These are phyloP conservation scores for Valencia hispanica DNA, from an alignment of 2,797 vertebrate genomes.

Conservation along the genomic window DNA sequence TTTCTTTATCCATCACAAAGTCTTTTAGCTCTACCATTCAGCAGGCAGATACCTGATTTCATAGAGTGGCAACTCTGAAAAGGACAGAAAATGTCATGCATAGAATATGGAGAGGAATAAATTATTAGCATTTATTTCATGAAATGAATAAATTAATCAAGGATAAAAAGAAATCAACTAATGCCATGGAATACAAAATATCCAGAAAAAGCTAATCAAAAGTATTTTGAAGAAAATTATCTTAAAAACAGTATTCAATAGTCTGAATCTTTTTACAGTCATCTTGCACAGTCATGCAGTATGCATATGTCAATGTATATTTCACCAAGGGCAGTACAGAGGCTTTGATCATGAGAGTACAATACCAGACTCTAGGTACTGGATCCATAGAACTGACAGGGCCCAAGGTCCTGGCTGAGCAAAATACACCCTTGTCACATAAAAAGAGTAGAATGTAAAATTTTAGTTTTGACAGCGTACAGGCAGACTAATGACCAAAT, in stretches of 20 bases:
- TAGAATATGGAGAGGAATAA: slow-evolving; percentile 10
- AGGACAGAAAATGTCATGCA: slow-evolving; percentile 17
- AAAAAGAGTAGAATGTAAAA: not conserved
- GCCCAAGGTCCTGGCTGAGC: too few relatives aligned
- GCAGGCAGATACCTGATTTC: slow-evolving; percentile 32
- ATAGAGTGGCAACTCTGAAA: slow-evolving; percentile 27
- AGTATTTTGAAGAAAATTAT: slow-evolving; percentile 4
- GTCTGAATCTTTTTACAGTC: slow-evolving; percentile 1
- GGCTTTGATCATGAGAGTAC: not conserved
- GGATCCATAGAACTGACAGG: not conserved
- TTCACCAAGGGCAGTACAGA: not conserved
- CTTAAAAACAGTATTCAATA: slow-evolving; percentile 1
- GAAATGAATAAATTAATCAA: slow-evolving; percentile 4
- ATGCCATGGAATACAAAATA: slow-evolving; percentile 10
- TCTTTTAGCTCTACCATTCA: slow-evolving; percentile 35
- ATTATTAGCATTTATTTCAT: slow-evolving; percentile 28
- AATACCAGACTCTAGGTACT: not conserved
- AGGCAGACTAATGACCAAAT: not conserved
- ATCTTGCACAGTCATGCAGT: not conserved
- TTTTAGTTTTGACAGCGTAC: not conserved
- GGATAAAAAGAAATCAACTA: slow-evolving; percentile 16
- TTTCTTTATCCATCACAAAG: slow-evolving; percentile 42
- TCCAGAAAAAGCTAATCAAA: not conserved
- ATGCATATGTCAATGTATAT: not conserved
- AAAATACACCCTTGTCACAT: not conserved